phyloP scores from a whole-genome alignment of 2,888 invertebrate species.

The Cyrtodaria siliqua region DNA sequence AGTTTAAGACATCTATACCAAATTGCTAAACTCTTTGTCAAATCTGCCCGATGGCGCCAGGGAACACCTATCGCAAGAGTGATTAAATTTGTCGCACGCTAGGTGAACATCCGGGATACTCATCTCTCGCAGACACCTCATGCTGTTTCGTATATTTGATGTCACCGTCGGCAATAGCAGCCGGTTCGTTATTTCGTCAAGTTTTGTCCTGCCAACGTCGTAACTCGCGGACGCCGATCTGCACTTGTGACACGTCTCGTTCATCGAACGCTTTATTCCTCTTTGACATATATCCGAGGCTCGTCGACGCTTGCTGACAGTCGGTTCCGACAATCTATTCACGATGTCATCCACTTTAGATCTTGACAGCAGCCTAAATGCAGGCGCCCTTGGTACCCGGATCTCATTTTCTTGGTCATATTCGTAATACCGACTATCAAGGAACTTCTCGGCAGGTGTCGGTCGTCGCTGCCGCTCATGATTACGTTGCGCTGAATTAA shows the following conservation, averaged over 20 bases:
- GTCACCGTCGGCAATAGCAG: slow-evolving; percentile 49
- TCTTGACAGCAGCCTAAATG: slow-evolving; percentile 58
- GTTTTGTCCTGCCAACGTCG: slow-evolving; percentile 4
- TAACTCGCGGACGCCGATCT: slow-evolving; percentile 6
- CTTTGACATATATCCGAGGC: slow-evolving; percentile 45
- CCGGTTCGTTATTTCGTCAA: slow-evolving; percentile 46
- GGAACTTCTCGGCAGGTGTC: slow-evolving; percentile 28
- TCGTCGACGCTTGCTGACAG: slow-evolving; percentile 47
- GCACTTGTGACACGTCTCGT: slow-evolving; percentile 33
- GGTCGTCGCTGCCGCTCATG: slow-evolving; percentile 32
- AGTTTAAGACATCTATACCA: too few species aligned
- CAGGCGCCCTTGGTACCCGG: slow-evolving; percentile 64
- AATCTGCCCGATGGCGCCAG: slow-evolving; percentile 44
- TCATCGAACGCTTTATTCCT: slow-evolving; percentile 30
- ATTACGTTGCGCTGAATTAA: slow-evolving; percentile 38
- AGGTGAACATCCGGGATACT: slow-evolving; percentile 26
- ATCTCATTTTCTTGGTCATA: slow-evolving; percentile 54
- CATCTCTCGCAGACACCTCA: slow-evolving; percentile 32
- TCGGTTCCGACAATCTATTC: slow-evolving; percentile 58
- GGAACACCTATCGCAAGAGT: slow-evolving; percentile 40
- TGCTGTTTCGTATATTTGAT: slow-evolving; percentile 40
- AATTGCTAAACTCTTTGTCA: slow-evolving; percentile 9
- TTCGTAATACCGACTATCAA: slow-evolving; percentile 38
- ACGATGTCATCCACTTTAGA: slow-evolving; percentile 59
- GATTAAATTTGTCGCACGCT: background rate